Base-by-base conservation (phyloP, 1,140 invertebrate genomes). In the Batillaria attramentaria region DNA sequence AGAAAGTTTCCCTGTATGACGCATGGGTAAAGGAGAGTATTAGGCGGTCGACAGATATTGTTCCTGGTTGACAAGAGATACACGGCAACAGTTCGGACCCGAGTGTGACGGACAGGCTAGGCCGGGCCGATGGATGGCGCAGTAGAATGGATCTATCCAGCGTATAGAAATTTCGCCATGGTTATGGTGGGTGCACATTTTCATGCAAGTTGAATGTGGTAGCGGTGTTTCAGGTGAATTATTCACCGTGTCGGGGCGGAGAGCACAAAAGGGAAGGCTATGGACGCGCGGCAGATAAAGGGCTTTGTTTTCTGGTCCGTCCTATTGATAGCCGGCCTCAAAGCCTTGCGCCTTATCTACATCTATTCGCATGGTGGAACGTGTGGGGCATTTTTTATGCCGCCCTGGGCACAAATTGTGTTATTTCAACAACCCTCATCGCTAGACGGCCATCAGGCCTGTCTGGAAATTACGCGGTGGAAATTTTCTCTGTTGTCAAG, bases 141-240 rank as follows among this genome's bases (percentile, higher is more conserved):
- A 28, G 24, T 42, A 28, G 68, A 70, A 24, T 70, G 68, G 68
- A 70, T 70, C 24, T 70, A 70, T 41, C 68, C 68, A 3, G 37
- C 28, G 37, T 70, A 70, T 28, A 42, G 37, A 35, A 41, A 39
- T 42, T 39, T 41, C 4, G 37, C 37, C 68, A n/a, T 39, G 3
- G 16, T 70, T 24, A 42, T 70, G 68, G 68, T 70, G 41, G 68
- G 68, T 70, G 35, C 2, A 6, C 24, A 60, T 60, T 60, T n/a
- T 6, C 57, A 60, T 60, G 57, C 57, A 60, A n/a, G 20, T 60
- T 60, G 24, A 5, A 60, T n/a, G 8, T 20, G 57, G 57, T 60
- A n/a, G 57, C 57, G 24, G 5, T 60, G 31, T n/a, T n/a, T 4
- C 20, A 28, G 57, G 57, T 60, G 57, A 60, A 60, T 60, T 10